phyloP scores from a whole-genome alignment of 2,113 vertebrate genomes.

The Chlorodrepanis virens region DNA sequence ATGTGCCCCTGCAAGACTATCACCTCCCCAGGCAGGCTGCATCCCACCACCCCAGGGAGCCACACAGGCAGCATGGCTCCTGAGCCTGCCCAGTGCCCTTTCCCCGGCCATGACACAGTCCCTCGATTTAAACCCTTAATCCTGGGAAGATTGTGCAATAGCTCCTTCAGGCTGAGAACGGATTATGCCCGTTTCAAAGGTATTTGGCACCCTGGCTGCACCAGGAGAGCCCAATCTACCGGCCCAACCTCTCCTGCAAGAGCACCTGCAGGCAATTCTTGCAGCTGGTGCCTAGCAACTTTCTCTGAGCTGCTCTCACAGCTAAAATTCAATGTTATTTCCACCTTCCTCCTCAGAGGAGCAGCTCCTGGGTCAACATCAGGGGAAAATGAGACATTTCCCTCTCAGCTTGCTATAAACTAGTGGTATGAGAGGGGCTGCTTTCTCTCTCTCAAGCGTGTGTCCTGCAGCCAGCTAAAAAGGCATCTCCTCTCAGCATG shows the following conservation, averaged over 20 bases:
- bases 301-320: neutral
- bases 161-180: neutral
- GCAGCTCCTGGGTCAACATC: neutral
- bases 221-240: neutral
- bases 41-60: neutral
- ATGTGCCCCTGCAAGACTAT: neutral
- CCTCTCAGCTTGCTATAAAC: neutral
- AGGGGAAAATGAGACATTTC: neutral
- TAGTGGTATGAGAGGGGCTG: neutral
- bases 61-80: neutral
- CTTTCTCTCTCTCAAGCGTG: neutral
- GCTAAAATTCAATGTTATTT: neutral
- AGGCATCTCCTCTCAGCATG: neutral
- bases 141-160: neutral
- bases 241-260: neutral
- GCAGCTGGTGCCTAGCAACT: constrained; percentile 44
- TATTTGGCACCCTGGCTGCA: neutral
- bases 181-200: constrained; percentile 1
- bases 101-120: neutral
- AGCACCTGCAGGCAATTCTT: neutral
- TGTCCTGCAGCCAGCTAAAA: neutral
- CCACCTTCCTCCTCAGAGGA: neutral
- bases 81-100: neutral
- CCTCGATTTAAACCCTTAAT: constrained; percentile 4
- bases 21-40: neutral